phyloP scores from a whole-genome alignment of 2,113 vertebrate species.

The Paraplagusia blochii region DNA sequence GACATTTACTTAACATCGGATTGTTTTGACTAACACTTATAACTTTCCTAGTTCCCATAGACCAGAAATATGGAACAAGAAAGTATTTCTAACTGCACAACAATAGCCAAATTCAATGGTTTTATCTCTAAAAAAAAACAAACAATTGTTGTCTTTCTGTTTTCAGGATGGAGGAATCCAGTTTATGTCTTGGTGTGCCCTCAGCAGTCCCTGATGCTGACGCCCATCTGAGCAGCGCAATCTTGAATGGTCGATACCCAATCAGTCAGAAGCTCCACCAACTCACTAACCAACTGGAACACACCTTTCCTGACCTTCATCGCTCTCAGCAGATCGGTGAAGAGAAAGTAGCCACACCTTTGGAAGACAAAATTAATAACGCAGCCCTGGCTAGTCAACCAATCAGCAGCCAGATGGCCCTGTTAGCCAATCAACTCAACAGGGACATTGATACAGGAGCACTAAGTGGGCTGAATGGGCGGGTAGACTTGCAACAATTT shows the following conservation, averaged over 20 bases:
- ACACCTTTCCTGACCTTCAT: slow-evolving; percentile 94
- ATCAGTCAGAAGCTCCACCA: slow-evolving; percentile 98
- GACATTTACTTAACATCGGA: no score
- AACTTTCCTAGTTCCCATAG: no score
- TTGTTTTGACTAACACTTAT: background rate
- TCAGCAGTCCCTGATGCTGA: slow-evolving; percentile 89
- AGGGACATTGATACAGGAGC: slow-evolving; percentile 87
- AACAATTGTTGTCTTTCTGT: slow-evolving; percentile 11
- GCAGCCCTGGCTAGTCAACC: slow-evolving; percentile 88
- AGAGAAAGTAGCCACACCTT: slow-evolving; percentile 82
- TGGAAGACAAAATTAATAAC: slow-evolving; percentile 94
- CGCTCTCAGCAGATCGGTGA: slow-evolving; percentile 89
- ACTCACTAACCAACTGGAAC: slow-evolving; percentile 94
- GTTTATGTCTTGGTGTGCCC: slow-evolving; percentile 98
- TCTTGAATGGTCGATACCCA: slow-evolving; percentile 97
- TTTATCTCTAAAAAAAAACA: no score
- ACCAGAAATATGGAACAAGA: no score
- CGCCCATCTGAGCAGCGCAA: slow-evolving; percentile 86
- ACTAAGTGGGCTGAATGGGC: slow-evolving; percentile 85
- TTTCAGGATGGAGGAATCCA: slow-evolving; percentile 98
- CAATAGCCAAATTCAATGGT: no score
- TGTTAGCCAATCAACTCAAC: slow-evolving; percentile 93
- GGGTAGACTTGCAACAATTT: slow-evolving; percentile 97
- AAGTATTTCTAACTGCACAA: no score
- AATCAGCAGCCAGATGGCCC: slow-evolving; percentile 95